A percentile compares a stretch with the other conserved stretches of the same genome.
These are phyloP conservation scores for Caenorhabditis angaria DNA, from an alignment of 2,888 invertebrate genomes.

Conservation along the genomic window DNA sequence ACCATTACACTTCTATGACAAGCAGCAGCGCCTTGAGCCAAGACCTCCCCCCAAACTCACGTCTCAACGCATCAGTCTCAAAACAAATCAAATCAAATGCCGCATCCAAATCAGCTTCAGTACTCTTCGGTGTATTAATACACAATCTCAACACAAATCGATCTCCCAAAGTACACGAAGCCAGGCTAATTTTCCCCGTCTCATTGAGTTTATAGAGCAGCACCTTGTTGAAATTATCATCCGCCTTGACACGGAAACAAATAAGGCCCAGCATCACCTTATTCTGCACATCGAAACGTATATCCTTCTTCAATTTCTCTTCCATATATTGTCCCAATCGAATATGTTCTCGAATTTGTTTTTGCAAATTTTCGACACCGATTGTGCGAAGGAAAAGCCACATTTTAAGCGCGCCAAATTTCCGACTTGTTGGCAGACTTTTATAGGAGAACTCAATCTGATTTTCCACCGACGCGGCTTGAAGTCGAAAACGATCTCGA, in stretches of 20 bases:
- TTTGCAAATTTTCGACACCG: slow-evolving; percentile 36
- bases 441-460: slow-evolving; percentile 24
- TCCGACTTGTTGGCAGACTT: slow-evolving; percentile 32
- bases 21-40: no score
- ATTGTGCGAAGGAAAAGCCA: slow-evolving; percentile 35
- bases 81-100: slow-evolving; percentile 27
- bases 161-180: slow-evolving; percentile 27
- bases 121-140: slow-evolving; percentile 27
- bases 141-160: slow-evolving; percentile 31
- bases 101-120: slow-evolving; percentile 29
- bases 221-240: slow-evolving; percentile 32
- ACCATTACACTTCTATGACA: no score
- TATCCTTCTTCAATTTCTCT: slow-evolving; percentile 22
- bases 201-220: slow-evolving; percentile 30
- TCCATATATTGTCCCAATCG: slow-evolving; percentile 23
- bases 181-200: slow-evolving; percentile 36
- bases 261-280: slow-evolving; percentile 33
- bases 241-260: slow-evolving; percentile 29
- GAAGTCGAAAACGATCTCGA: slow-evolving; percentile 27
- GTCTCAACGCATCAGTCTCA: slow-evolving; percentile 19
- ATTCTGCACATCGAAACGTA: slow-evolving; percentile 33
- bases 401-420: slow-evolving; percentile 32
- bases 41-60: slow-evolving; percentile 8
- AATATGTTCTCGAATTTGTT: slow-evolving; percentile 38
- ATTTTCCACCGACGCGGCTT: slow-evolving; percentile 23